These are phyloP conservation scores for Acipenser oxyrinchus DNA, from an alignment of 2,797 vertebrate genomes.

Conservation along the genomic window DNA sequence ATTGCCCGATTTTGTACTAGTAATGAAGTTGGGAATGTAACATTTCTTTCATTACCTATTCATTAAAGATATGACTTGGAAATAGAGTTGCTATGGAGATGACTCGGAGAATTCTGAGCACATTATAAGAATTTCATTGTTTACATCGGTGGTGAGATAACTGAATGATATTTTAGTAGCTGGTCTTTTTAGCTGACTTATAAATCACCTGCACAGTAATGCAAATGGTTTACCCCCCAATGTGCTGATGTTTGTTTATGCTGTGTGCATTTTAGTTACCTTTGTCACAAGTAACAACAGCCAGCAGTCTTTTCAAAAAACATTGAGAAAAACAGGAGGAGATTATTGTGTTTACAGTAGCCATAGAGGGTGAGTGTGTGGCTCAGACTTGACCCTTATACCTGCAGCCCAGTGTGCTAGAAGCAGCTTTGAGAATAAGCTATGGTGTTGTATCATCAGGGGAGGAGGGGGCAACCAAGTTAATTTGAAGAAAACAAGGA, in stretches of 20 bases:
- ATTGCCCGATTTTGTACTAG: constrained; percentile 60
- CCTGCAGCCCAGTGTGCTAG: too few species aligned
- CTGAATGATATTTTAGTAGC: constrained; percentile 58
- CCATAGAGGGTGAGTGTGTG: too few species aligned
- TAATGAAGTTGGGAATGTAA: constrained; percentile 89
- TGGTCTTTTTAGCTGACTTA: constrained; percentile 28
- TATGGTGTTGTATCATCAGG: too few species aligned
- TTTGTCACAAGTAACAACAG: constrained; percentile 41
- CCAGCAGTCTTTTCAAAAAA: constrained; percentile 21
- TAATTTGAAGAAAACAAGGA: too few species aligned
- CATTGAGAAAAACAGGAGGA: too few species aligned
- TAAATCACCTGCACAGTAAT: constrained; percentile 48
- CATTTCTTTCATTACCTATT: constrained; percentile 94
- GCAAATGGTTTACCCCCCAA: constrained; percentile 40
- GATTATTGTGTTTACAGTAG: too few species aligned
- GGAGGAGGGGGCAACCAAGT: too few species aligned
- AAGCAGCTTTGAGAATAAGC: too few species aligned
- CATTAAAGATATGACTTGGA: constrained; percentile 91
- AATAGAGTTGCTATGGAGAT: constrained; percentile 92
- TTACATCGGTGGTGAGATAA: constrained; percentile 71
- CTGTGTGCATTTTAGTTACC: constrained; percentile 49
- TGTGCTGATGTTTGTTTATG: constrained; percentile 41
- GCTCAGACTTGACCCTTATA: too few species aligned
- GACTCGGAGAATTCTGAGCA: constrained; percentile 71
- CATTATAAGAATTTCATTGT: constrained; percentile 80